phyloP scores from a whole-genome alignment of 2,113 vertebrate genomes.

The Brevimyrus niger region DNA sequence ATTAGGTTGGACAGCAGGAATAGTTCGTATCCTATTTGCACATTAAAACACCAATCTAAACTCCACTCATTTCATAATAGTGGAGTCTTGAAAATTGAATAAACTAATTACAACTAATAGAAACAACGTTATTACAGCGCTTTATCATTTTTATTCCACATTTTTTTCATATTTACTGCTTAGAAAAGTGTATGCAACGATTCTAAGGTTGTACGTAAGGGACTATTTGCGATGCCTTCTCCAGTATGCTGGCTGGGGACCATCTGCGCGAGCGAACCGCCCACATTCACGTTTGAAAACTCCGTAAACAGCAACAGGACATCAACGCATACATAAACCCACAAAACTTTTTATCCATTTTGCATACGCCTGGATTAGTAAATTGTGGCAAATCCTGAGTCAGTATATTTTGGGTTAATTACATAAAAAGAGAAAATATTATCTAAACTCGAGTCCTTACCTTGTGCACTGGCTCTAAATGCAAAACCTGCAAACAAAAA shows the following conservation, averaged over 20 bases:
- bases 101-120: background rate
- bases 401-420: background rate
- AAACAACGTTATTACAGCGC: background rate
- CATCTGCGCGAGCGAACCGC: background rate
- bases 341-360: background rate
- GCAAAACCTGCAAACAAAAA: conserved; percentile 34
- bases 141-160: background rate
- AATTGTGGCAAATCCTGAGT: background rate
- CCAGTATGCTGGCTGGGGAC: background rate
- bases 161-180: background rate
- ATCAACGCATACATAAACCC: background rate
- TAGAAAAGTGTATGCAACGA: background rate
- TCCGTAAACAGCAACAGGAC: background rate
- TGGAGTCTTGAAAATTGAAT: background rate
- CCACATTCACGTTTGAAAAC: background rate
- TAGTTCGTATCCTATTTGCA: background rate
- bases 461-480: conserved; percentile 32
- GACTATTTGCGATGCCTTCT: background rate
- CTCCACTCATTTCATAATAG: background rate
- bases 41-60: background rate
- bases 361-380: background rate
- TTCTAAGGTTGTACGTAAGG: background rate
- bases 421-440: background rate
- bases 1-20: background rate
- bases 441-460: conserved; percentile 27